Evolutionary conservation across 2,888 invertebrate genomes (phyloP).

Genomic region (Macaria notata): DNA sequence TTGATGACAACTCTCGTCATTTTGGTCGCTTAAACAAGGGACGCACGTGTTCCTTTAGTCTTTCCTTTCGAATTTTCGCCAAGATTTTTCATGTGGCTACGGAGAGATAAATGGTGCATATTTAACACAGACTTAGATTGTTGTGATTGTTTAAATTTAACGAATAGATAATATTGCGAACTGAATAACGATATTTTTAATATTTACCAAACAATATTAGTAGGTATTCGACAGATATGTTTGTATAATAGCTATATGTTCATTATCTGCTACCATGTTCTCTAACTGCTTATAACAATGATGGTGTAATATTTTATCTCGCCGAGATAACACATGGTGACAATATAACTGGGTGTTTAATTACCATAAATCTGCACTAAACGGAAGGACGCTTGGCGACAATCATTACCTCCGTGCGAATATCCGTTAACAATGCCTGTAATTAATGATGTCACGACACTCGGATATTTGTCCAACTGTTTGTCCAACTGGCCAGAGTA

Average conservation of each 20-base stretch:
- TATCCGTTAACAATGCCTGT: constrained; percentile 50
- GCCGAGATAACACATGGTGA: not conserved
- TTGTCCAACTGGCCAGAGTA: constrained; percentile 46
- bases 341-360: constrained; percentile 3
- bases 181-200: no score
- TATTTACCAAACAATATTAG: no score
- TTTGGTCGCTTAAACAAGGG: constrained; percentile 53
- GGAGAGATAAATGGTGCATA: no score
- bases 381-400: constrained; percentile 28
- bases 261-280: no score
- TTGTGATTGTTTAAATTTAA: no score
- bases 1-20: constrained; percentile 78
- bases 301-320: not conserved
- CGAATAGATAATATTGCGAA: no score
- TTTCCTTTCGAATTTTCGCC: constrained; percentile 11
- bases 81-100: no score
- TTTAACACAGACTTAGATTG: no score
- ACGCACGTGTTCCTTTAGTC: constrained; percentile 33
- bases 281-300: no score
- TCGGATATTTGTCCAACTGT: constrained; percentile 66
- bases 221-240: no score
- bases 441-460: constrained; percentile 72
- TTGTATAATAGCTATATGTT: no score
- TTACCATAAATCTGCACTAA: constrained; percentile 27
- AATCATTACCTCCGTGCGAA: constrained; percentile 42